These are phyloP conservation scores for Acinonyx jubatus DNA, from an alignment of 2,113 vertebrate genomes.

Conservation along the genomic window DNA sequence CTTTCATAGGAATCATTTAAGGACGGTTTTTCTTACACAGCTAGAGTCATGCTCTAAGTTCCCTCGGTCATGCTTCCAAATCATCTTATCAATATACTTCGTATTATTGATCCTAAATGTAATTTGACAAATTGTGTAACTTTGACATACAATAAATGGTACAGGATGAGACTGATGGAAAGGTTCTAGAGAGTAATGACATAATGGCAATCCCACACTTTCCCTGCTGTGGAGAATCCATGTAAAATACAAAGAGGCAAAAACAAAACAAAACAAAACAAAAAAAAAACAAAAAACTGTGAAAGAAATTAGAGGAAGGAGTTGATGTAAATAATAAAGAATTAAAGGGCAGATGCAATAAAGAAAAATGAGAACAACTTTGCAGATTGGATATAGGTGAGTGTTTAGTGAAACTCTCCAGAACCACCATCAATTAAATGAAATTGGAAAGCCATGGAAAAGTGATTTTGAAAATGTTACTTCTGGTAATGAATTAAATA, in stretches of 20 bases:
- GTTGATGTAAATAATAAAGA: neutral
- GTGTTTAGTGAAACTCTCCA: neutral
- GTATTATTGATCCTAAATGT: neutral
- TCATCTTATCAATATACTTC: neutral
- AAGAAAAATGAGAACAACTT: neutral
- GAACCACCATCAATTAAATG: neutral
- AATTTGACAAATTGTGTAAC: neutral
- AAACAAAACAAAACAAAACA: too few relatives aligned
- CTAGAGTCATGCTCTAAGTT: neutral
- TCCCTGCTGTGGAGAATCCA: neutral
- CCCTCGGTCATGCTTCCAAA: neutral
- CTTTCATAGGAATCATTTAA: neutral
- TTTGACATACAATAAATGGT: neutral
- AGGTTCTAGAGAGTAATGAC: neutral
- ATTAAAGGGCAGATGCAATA: neutral
- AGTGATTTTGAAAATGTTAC: slow-evolving; percentile 7
- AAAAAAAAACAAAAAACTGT: neutral
- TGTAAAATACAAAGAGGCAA: neutral
- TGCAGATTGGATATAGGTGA: neutral
- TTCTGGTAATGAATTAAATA: neutral
- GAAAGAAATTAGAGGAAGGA: neutral
- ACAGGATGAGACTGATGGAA: neutral
- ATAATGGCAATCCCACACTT: neutral
- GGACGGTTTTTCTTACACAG: neutral
- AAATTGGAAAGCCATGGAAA: neutral